Conservation (phyloP, 2,113 vertebrate species). For the Ciconia boyciana region DNA sequence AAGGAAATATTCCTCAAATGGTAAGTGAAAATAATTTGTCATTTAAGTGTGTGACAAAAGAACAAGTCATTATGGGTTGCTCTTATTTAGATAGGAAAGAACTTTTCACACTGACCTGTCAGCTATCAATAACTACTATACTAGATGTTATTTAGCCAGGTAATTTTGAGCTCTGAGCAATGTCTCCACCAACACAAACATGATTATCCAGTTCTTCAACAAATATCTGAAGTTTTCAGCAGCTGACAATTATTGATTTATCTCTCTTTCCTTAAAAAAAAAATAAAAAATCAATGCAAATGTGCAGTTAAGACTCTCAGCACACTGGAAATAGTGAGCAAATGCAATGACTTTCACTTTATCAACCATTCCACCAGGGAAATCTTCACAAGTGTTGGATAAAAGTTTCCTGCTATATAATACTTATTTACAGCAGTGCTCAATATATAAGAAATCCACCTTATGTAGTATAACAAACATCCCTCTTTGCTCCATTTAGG, state of each 20-base stretch:
- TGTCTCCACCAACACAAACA: constrained; percentile 36
- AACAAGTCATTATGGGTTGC: background rate
- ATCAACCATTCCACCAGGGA: background rate
- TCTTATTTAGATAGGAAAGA: background rate
- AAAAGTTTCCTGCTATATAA: background rate
- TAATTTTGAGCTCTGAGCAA: background rate
- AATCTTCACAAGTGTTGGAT: background rate
- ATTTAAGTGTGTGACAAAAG: background rate
- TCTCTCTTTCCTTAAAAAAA: background rate
- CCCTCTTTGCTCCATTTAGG: background rate
- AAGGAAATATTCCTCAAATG: background rate
- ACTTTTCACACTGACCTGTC: background rate
- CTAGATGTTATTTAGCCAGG: constrained; percentile 30
- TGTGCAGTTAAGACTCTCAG: background rate
- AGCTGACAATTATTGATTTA: constrained; percentile 49
- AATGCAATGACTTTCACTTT: background rate
- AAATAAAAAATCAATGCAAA: constrained; percentile 12
- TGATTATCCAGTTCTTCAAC: constrained; percentile 24
- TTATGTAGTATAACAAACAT: background rate
- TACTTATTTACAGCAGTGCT: background rate
- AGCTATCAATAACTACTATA: constrained; percentile 18
- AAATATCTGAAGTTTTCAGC: constrained; percentile 49
- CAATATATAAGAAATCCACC: background rate
- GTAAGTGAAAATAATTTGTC: background rate
- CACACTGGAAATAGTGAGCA: background rate